Conservation (phyloP, 1,140 invertebrate species). For the Drosophila arawakana region DNA sequence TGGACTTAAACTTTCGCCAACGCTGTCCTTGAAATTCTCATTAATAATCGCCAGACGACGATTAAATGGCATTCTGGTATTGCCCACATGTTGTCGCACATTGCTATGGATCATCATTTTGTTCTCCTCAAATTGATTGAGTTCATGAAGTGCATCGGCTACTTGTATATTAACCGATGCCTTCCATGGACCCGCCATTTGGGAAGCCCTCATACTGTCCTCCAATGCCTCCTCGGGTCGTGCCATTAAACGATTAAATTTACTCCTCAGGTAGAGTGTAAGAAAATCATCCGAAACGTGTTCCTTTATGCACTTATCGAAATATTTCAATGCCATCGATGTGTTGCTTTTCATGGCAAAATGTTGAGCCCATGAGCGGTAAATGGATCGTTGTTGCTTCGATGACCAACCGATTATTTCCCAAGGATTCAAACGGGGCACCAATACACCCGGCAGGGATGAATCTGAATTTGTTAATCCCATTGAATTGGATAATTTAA, state of each 20-base stretch:
- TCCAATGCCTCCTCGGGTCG: constrained; percentile 16
- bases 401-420: constrained; percentile 37
- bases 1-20: constrained; percentile 49
- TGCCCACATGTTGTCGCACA: constrained; percentile 40
- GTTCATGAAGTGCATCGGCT: constrained; percentile 65
- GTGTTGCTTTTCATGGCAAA: constrained; percentile 24
- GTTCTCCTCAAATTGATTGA: constrained; percentile 72
- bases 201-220: constrained; percentile 27
- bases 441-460: constrained; percentile 1
- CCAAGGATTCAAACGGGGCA: constrained; percentile 33
- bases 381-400: constrained; percentile 39
- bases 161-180: constrained; percentile 41
- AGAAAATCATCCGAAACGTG: neutral
- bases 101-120: constrained; percentile 61
- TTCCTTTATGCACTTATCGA: constrained; percentile 46
- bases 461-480: neutral
- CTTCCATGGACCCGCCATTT: neutral
- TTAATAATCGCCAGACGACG: constrained; percentile 57
- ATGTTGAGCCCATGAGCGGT: constrained; percentile 60
- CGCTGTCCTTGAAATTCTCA: constrained; percentile 64
- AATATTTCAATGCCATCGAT: constrained; percentile 40
- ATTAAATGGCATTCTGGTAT: constrained; percentile 47
- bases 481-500: constrained; percentile 14
- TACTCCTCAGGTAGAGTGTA: constrained; percentile 48
- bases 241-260: constrained; percentile 51